These are phyloP conservation scores for Ia io DNA, from an alignment of 2,113 vertebrate species.

Conservation along the genomic window DNA sequence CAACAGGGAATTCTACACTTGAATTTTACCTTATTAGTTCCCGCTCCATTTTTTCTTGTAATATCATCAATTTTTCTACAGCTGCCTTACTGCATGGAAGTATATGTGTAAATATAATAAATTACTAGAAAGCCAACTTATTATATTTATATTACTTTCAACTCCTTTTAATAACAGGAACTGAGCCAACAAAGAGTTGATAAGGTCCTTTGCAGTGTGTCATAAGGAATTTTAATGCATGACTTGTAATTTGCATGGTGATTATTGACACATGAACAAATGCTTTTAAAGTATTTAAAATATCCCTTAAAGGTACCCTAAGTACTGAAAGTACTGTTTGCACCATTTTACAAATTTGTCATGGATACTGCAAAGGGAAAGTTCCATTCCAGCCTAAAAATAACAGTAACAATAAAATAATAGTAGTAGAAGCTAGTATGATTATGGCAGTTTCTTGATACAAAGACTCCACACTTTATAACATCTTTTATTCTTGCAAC, in stretches of 20 bases:
- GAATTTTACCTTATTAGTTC: neutral
- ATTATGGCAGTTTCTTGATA: neutral
- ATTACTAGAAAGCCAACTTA: neutral
- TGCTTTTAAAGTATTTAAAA: conserved; percentile 31
- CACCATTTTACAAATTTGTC: neutral
- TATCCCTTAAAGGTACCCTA: neutral
- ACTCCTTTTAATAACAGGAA: neutral
- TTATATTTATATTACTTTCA: neutral
- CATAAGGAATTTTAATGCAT: conserved; percentile 5
- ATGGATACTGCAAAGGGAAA: neutral
- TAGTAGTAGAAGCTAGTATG: neutral
- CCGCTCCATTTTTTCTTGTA: neutral
- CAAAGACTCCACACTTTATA: neutral
- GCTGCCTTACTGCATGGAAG: neutral
- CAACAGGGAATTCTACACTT: neutral
- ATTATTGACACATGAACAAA: conserved; percentile 24
- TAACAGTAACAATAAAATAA: neutral
- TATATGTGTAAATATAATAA: neutral
- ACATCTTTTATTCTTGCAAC: conserved; percentile 20
- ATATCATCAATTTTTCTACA: neutral
- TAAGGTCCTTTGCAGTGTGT: neutral
- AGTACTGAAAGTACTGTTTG: neutral
- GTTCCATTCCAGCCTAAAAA: neutral
- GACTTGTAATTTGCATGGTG: conserved; percentile 29
- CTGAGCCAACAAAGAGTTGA: neutral